phyloP scores from a whole-genome alignment of 2,797 vertebrate genomes.

The Poecilia velifera region DNA sequence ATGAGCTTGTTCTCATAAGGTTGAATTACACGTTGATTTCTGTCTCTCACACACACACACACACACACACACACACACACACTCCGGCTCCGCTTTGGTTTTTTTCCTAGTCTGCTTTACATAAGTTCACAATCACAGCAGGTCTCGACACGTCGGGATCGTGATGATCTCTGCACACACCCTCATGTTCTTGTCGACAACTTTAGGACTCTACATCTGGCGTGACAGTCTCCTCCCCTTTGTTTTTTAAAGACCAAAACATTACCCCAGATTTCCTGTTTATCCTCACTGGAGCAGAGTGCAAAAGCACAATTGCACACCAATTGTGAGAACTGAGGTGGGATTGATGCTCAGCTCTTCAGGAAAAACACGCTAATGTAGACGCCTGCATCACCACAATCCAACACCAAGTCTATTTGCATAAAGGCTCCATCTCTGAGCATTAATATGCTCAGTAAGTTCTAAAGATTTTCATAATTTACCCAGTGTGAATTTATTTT shows the following conservation, averaged over 20 bases:
- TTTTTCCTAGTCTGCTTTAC: slow-evolving; percentile 5
- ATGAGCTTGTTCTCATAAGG: slow-evolving; percentile 15
- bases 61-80: not conserved
- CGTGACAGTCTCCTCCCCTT: slow-evolving; percentile 38
- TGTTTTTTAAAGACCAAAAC: slow-evolving; percentile 45
- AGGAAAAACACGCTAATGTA: not conserved
- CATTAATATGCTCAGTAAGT: not conserved
- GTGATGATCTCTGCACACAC: slow-evolving; percentile 36
- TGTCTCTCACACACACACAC: not conserved
- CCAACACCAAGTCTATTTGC: not conserved
- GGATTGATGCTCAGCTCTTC: not conserved
- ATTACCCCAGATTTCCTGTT: slow-evolving; percentile 69
- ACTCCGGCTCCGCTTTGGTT: not conserved
- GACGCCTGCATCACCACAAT: not conserved
- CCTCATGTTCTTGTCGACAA: slow-evolving; percentile 62
- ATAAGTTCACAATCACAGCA: slow-evolving; percentile 38
- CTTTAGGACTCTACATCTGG: slow-evolving; percentile 62
- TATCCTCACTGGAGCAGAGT: slow-evolving; percentile 33
- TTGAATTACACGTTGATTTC: slow-evolving; percentile 9
- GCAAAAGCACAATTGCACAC: not conserved
- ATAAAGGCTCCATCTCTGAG: not conserved
- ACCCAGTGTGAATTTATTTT: not conserved
- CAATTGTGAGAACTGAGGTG: not conserved
- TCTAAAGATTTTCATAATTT: not conserved
- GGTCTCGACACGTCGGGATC: slow-evolving; percentile 47